Evolutionary conservation across 1,140 invertebrate genomes (phyloP).

Genomic region (Streblospio benedicti): DNA sequence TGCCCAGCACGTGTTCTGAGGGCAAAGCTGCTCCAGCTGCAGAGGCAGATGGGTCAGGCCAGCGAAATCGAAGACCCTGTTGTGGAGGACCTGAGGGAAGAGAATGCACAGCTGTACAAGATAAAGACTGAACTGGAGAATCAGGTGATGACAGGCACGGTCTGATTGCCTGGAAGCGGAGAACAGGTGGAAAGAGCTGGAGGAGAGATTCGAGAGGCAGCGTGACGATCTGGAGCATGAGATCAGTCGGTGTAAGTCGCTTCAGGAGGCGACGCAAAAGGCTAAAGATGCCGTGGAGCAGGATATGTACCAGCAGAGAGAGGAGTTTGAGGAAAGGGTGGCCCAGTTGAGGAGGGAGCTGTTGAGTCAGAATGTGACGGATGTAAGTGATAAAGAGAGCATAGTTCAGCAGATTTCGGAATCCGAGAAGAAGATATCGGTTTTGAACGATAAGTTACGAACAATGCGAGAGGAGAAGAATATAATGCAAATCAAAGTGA

Average conservation of each 20-base stretch:
- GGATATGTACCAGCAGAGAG: conserved; percentile 1
- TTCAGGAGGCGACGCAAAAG: background rate
- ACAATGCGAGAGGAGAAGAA: conserved; percentile 6
- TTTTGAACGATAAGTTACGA: conserved; percentile 1
- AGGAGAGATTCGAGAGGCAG: background rate
- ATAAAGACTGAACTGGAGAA: conserved; percentile 10
- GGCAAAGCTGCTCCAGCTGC: background rate
- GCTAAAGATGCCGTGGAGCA: conserved; percentile 7
- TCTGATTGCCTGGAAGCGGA: background rate
- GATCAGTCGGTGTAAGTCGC: background rate
- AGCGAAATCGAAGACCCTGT: too few relatives aligned
- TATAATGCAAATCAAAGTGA: conserved; percentile 1
- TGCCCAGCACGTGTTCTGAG: background rate
- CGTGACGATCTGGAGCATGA: background rate
- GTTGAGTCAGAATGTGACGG: background rate
- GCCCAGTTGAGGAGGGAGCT: background rate
- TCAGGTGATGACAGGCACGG: background rate
- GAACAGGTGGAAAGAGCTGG: background rate
- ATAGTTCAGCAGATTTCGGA: background rate
- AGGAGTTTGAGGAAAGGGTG: conserved; percentile 3
- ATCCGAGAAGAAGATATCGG: background rate
- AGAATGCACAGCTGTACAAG: background rate
- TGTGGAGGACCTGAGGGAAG: background rate
- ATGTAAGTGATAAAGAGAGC: background rate
- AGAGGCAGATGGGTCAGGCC: too few relatives aligned